Evolutionary conservation across 2,113 vertebrate genomes (phyloP).

Genomic region (Hypomesus transpacificus): DNA sequence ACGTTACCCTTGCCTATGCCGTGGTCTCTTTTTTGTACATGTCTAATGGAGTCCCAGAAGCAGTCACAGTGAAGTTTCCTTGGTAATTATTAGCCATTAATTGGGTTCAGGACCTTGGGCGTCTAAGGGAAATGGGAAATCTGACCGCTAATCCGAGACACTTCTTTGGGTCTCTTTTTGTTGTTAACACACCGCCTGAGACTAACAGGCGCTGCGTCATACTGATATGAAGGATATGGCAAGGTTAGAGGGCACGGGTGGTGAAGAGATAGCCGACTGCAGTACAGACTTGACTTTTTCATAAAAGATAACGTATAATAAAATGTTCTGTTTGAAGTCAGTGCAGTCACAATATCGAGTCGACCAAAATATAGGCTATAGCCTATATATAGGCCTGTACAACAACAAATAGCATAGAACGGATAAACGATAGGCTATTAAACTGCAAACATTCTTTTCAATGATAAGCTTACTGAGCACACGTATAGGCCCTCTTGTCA

Average conservation of each 20-base stretch:
- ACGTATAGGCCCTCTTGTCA: not conserved
- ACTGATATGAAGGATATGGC: constrained; percentile 36
- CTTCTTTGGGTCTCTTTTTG: constrained; percentile 49
- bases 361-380: too few species aligned
- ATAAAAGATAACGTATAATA: not conserved
- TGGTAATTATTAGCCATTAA: constrained; percentile 92
- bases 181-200: constrained; percentile 59
- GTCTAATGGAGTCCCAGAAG: constrained; percentile 58
- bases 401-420: too few species aligned
- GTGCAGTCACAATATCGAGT: too few species aligned
- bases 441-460: too few species aligned
- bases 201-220: constrained; percentile 41
- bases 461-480: too few species aligned
- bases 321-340: not conserved
- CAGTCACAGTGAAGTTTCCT: constrained; percentile 57
- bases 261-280: constrained; percentile 6
- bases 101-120: constrained; percentile 86
- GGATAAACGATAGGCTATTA: too few species aligned
- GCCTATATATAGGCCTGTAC: too few species aligned
- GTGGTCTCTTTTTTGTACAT: constrained; percentile 7
- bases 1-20: not conserved
- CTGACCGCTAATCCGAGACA: constrained; percentile 75
- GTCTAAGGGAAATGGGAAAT: constrained; percentile 79
- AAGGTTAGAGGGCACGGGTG: constrained; percentile 43
- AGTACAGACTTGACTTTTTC: constrained; percentile 8